These are phyloP conservation scores for Pissodes strobi DNA, from an alignment of 1,140 invertebrate species.

Conservation along the genomic window DNA sequence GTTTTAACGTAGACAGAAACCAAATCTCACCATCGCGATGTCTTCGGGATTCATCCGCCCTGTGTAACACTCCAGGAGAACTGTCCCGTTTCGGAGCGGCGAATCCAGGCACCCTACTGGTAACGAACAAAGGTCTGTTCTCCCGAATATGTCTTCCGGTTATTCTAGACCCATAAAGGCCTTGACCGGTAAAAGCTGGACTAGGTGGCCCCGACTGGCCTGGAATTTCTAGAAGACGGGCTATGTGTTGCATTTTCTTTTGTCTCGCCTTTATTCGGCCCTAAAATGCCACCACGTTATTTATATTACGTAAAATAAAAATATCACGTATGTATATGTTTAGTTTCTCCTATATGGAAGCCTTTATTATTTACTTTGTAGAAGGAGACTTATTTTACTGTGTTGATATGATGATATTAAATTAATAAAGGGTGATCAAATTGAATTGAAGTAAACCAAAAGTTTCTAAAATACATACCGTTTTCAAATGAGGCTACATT, in stretches of 20 bases:
- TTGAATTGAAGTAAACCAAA: no score
- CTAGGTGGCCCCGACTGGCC: slow-evolving; percentile 64
- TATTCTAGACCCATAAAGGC: slow-evolving; percentile 49
- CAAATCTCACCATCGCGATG: slow-evolving; percentile 32
- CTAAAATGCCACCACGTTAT: slow-evolving; percentile 60
- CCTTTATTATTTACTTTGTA: no score
- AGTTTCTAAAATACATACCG: no score
- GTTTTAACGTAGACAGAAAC: no score
- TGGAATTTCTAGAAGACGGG: slow-evolving; percentile 83
- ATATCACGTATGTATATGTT: no score
- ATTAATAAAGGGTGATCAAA: no score
- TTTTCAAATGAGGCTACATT: no score
- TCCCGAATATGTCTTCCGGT: slow-evolving; percentile 60
- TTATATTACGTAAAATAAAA: neutral
- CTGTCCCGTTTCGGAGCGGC: slow-evolving; percentile 66
- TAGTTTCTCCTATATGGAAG: no score
- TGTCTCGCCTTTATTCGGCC: slow-evolving; percentile 93
- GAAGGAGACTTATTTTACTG: no score
- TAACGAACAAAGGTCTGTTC: slow-evolving; percentile 65
- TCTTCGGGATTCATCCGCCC: slow-evolving; percentile 45
- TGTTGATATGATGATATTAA: no score
- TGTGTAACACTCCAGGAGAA: slow-evolving; percentile 49
- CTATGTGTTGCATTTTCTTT: slow-evolving; percentile 95
- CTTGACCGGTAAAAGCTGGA: slow-evolving; percentile 53
- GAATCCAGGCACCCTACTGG: slow-evolving; percentile 69